A percentile compares a stretch with the other conserved stretches of the same genome.
phyloP scores from a whole-genome alignment of 2,113 vertebrate species.

The Chaetodon auriga region DNA sequence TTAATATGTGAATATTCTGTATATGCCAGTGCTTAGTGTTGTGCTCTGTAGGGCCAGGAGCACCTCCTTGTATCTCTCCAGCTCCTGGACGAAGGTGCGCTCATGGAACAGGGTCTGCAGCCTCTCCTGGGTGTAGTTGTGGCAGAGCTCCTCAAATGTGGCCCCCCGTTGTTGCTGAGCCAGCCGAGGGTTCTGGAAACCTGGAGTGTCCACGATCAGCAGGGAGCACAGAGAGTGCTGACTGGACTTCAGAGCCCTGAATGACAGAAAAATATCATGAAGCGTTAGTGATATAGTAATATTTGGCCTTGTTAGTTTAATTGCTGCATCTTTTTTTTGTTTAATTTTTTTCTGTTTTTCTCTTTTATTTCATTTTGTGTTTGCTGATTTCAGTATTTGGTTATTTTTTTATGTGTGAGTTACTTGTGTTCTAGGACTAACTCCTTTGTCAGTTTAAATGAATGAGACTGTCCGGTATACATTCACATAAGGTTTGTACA shows the following conservation, averaged over 20 bases:
- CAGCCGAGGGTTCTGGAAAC: constrained; percentile 94
- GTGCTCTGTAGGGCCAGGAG: background rate
- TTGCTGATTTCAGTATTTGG: background rate
- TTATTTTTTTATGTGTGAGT: background rate
- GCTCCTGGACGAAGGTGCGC: constrained; percentile 91
- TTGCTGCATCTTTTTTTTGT: too few species aligned
- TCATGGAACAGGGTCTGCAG: constrained; percentile 96
- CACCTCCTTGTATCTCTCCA: constrained; percentile 98
- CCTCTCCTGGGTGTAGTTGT: constrained; percentile 97
- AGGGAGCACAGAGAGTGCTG: constrained; percentile 96
- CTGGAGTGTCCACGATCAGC: constrained; percentile 96
- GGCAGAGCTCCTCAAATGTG: constrained; percentile 97
- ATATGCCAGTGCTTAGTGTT: background rate
- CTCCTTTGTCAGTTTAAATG: background rate
- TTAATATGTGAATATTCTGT: constrained; percentile 2
- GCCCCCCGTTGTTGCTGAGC: constrained; percentile 88
- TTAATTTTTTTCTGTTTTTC: too few species aligned
- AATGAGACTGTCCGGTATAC: background rate
- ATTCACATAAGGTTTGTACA: background rate
- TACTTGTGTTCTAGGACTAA: background rate
- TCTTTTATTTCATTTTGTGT: background rate
- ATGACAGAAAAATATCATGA: background rate
- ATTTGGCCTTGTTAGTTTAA: background rate
- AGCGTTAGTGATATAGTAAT: too few species aligned
- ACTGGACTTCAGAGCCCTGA: constrained; percentile 95